Base-by-base conservation (phyloP, 2,113 vertebrate species). In the Crotophaga sulcirostris region DNA sequence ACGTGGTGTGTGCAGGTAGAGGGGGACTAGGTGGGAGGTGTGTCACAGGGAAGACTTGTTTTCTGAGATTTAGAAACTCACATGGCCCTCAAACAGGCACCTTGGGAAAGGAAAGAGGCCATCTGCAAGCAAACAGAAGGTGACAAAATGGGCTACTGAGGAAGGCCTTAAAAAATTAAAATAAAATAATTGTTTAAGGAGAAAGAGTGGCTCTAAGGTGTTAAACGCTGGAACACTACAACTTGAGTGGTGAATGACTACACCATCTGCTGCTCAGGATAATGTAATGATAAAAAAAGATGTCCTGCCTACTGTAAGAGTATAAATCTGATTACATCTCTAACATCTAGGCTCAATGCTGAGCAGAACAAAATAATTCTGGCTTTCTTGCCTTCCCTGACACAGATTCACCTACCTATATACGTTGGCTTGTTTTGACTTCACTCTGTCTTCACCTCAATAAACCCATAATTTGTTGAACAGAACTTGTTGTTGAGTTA, bases 1-100 rank as follows among this genome's bases (percentile, higher is more conserved):
- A 54, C 2, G 1, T 25, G 7, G 5, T 4, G 2, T 9, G 12
- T 60, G 18, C 20, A 68, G 26, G 16, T 55, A 54, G 25, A 63
- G 4, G 4, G 9, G 6, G 13, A 51, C 24, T 11, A 47, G 47
- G 55, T 36, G 28, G 13, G 3, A 2, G 4, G 44, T 45, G 45
- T 47, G 45, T 58, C 29, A 76, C 26, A 60, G 18, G 33, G 83
- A 75, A 79, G 29, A 21, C 7, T 33, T 38, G 4, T 63, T 70
- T 52, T 49, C 38, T 21, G 18, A 13, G 34, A 44, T 56, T 25
- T 52, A 42, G 51, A 89, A 95, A 34, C 25, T 49, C 45, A 31
- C 0, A 4, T 7, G 2, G 44, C 4, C 14, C 59, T 0, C 5
- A 68, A 26, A 59, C 16, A 47, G 66, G 38, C 26, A 54, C 7